These are phyloP conservation scores for Morus bassanus DNA, from an alignment of 2,797 vertebrate genomes.

Conservation along the genomic window DNA sequence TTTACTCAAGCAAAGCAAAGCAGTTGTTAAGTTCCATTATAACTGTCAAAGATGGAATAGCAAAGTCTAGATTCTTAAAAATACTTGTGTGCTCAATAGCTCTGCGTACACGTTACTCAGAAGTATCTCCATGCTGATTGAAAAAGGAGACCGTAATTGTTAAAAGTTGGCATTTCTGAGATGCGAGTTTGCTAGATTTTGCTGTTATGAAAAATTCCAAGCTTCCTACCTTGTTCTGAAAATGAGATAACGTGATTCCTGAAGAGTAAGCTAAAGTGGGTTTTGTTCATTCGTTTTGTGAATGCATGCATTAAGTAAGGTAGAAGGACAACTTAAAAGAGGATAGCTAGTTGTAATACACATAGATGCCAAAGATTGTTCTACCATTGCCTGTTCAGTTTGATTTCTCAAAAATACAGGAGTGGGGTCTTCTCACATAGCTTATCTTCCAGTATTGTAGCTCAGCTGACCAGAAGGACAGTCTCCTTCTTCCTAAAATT, in stretches of 20 bases:
- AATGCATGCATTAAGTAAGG: background rate
- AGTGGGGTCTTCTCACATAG: background rate
- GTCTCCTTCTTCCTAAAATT: background rate
- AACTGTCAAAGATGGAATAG: background rate
- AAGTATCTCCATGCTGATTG: background rate
- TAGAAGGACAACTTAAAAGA: background rate
- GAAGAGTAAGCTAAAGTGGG: background rate
- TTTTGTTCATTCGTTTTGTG: background rate
- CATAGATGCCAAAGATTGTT: background rate
- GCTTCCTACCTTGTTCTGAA: background rate
- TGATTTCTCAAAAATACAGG: background rate
- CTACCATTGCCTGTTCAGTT: background rate
- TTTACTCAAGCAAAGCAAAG: background rate
- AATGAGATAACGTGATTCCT: background rate
- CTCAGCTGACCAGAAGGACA: background rate
- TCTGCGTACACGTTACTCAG: background rate
- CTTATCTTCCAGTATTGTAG: background rate
- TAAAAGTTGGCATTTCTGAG: background rate
- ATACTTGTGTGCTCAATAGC: background rate
- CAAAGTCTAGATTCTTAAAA: background rate
- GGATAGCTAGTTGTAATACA: background rate
- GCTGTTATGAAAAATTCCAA: background rate
- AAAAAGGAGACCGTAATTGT: background rate
- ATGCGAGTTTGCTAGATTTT: background rate
- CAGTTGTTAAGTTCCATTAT: background rate